These are phyloP conservation scores for Lasaia peninsularis DNA, from an alignment of 1,140 invertebrate species.

Conservation along the genomic window DNA sequence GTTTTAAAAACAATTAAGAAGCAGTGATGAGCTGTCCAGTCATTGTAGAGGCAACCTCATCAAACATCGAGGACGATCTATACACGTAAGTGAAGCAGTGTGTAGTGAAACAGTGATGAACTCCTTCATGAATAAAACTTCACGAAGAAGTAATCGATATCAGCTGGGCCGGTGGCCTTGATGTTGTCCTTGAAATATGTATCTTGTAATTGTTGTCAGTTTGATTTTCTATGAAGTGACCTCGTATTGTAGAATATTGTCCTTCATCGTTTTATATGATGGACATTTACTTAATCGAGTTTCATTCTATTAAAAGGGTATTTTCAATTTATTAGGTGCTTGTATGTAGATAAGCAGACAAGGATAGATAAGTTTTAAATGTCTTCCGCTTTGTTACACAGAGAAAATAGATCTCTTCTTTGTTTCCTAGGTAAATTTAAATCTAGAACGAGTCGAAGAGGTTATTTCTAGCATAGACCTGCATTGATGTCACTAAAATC, in stretches of 20 bases:
- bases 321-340: no score
- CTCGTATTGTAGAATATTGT: not conserved
- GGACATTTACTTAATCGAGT: no score
- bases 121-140: conserved; percentile 10
- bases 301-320: no score
- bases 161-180: conserved; percentile 38
- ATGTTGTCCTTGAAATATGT: conserved; percentile 31
- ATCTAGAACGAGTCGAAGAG: no score
- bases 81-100: conserved; percentile 48
- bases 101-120: not conserved
- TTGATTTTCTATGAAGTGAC: conserved; percentile 1
- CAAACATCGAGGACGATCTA: conserved; percentile 46
- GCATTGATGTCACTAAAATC: no score
- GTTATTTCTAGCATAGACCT: no score
- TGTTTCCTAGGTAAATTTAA: no score
- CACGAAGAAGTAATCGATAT: conserved; percentile 28
- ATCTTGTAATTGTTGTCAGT: conserved; percentile 5
- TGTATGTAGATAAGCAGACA: not conserved
- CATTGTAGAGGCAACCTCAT: conserved; percentile 44
- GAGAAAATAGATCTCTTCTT: no score
- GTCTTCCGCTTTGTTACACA: no score
- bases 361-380: no score
- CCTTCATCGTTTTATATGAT: no score
- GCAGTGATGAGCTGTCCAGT: conserved; percentile 46
- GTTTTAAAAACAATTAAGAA: conserved; percentile 13